Percentiles rank a stretch among this genome's conserved stretches.
Evolutionary conservation across 2,797 vertebrate genomes (phyloP).

Genomic region (Liasis olivaceus): DNA sequence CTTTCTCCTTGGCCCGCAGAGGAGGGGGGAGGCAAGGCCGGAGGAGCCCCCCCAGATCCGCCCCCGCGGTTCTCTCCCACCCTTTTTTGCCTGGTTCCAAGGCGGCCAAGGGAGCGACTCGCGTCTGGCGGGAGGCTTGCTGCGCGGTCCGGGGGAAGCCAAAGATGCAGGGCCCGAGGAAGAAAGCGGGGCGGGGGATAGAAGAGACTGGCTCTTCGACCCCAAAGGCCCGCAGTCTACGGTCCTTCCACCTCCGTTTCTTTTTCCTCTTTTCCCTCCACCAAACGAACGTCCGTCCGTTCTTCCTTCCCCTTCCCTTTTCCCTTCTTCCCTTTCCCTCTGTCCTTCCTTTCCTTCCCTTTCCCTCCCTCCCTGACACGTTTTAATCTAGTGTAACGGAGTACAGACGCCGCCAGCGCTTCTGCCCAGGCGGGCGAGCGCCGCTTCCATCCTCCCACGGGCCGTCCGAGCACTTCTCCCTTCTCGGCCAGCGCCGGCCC

Average conservation of each 20-base stretch:
- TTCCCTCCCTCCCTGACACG: too few species aligned
- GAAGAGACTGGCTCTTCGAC: neutral
- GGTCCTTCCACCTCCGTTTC: neutral
- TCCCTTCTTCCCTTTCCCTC: too few species aligned
- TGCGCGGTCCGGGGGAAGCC: neutral
- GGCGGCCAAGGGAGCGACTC: neutral
- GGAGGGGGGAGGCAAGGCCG: neutral
- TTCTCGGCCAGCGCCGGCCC: too few species aligned
- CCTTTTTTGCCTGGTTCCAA: neutral
- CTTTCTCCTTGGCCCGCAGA: neutral
- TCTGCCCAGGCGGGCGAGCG: neutral
- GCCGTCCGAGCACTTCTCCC: too few species aligned
- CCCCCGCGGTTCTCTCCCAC: neutral
- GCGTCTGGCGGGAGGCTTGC: neutral
- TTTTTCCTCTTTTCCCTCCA: neutral
- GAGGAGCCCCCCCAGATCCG: neutral
- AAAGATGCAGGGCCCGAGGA: too few species aligned
- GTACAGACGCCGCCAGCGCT: too few species aligned
- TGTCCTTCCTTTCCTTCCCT: neutral
- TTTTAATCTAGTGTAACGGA: too few species aligned
- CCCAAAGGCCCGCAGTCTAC: neutral
- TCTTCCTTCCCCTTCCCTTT: too few species aligned
- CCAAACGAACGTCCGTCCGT: neutral
- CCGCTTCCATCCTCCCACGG: too few species aligned
- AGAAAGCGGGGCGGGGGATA: rapidly evolving